Percentiles rank a stretch among this genome's conserved stretches.
These are phyloP conservation scores for Melangyna quadrimaculata DNA, from an alignment of 2,888 invertebrate genomes.

Conservation along the genomic window DNA sequence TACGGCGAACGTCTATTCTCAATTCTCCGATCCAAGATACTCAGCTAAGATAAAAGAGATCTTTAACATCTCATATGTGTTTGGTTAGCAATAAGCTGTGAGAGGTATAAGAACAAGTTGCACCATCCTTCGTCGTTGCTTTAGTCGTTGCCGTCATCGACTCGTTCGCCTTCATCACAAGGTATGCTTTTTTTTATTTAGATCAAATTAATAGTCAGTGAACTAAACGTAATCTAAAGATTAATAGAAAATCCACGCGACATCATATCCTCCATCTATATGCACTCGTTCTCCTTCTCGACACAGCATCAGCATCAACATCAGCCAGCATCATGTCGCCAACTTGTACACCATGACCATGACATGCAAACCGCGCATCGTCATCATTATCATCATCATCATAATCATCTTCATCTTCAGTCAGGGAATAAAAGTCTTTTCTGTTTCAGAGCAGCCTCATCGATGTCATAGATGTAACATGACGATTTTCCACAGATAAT, in stretches of 20 bases:
- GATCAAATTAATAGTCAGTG: constrained; percentile 72
- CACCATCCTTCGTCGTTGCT: background rate
- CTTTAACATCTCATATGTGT: constrained; percentile 51
- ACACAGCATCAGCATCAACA: background rate
- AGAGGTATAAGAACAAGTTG: constrained; percentile 21
- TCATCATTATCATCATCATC: constrained; percentile 23
- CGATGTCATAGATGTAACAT: constrained; percentile 66
- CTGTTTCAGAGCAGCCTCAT: constrained; percentile 30
- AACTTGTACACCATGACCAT: constrained; percentile 37
- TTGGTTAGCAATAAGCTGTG: constrained; percentile 16
- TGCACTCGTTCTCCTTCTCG: constrained; percentile 1
- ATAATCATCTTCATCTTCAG: no score
- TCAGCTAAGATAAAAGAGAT: constrained; percentile 34
- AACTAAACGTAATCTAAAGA: constrained; percentile 71
- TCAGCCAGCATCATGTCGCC: constrained; percentile 21
- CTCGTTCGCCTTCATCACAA: constrained; percentile 35
- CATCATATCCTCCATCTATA: constrained; percentile 43
- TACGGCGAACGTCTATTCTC: constrained; percentile 61
- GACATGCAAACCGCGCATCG: constrained; percentile 70
- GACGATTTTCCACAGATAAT: constrained; percentile 63
- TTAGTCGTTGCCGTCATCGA: background rate
- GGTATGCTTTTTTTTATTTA: constrained; percentile 42
- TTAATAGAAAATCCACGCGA: constrained; percentile 72
- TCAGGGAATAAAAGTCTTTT: background rate
- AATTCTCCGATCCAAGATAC: constrained; percentile 46